Conservation (phyloP, 1,140 invertebrate species). For the Periplaneta americana region DNA sequence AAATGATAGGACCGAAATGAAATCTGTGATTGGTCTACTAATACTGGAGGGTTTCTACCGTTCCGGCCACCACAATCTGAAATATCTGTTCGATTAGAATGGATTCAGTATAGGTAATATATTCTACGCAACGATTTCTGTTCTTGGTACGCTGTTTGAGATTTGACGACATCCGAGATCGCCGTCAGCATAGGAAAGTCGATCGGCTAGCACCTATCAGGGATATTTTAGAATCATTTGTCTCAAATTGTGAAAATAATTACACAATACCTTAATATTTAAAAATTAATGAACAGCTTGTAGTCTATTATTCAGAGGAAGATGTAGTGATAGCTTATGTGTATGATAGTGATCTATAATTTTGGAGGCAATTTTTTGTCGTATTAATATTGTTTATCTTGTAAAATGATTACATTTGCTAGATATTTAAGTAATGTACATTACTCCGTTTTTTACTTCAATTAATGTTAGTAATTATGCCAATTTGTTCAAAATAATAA, state of each 20-base stretch:
- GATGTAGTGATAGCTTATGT: too few species aligned
- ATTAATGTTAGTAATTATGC: too few species aligned
- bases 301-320: background rate
- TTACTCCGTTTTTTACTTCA: too few species aligned
- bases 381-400: too few species aligned
- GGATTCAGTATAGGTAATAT: conserved; percentile 16
- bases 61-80: conserved; percentile 10
- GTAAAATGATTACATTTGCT: too few species aligned
- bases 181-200: conserved; percentile 4
- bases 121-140: conserved; percentile 2
- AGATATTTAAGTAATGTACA: too few species aligned
- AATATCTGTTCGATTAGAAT: conserved; percentile 16
- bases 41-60: conserved; percentile 17
- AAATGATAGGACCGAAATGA: conserved; percentile 17
- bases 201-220: conserved; percentile 19
- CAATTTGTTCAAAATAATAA: too few species aligned
- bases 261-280: background rate
- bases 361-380: too few species aligned
- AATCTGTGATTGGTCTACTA: conserved; percentile 23
- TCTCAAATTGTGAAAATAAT: background rate
- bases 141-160: conserved; percentile 12
- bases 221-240: conserved; percentile 13
- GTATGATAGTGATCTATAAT: too few species aligned
- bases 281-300: background rate
- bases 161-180: conserved; percentile 17